Evolutionary conservation across 2,113 vertebrate species (phyloP).

Genomic region (Tylochromis polylepis): DNA sequence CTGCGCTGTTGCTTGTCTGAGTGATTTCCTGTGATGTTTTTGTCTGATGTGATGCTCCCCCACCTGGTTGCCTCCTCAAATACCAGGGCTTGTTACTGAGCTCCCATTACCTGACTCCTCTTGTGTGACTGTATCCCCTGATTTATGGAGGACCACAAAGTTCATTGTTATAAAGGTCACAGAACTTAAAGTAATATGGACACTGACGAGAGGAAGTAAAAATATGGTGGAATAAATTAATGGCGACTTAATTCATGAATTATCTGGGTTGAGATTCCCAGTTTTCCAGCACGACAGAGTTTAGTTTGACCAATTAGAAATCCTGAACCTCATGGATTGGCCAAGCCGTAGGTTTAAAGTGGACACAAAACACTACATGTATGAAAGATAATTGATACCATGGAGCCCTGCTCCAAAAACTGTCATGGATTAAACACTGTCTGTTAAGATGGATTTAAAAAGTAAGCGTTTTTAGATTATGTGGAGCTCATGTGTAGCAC

Average conservation of each 20-base stretch:
- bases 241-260: not conserved
- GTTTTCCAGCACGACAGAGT: not conserved
- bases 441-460: too few species aligned
- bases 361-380: too few species aligned
- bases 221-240: not conserved
- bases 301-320: not conserved
- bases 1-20: not conserved
- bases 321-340: not conserved
- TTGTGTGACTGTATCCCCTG: not conserved
- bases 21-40: not conserved
- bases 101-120: not conserved
- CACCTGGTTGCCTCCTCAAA: not conserved
- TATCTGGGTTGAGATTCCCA: not conserved
- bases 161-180: not conserved
- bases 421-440: too few species aligned
- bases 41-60: not conserved
- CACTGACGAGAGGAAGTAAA: not conserved
- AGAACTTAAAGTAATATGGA: not conserved
- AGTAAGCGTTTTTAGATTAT: too few species aligned
- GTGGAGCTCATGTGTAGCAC: too few species aligned
- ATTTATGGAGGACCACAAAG: conserved; percentile 1
- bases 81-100: not conserved
- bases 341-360: too few species aligned
- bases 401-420: too few species aligned
- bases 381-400: too few species aligned